These are phyloP conservation scores for Alcedo quadribrachys DNA, from an alignment of 2,797 vertebrate species.

Conservation along the genomic window DNA sequence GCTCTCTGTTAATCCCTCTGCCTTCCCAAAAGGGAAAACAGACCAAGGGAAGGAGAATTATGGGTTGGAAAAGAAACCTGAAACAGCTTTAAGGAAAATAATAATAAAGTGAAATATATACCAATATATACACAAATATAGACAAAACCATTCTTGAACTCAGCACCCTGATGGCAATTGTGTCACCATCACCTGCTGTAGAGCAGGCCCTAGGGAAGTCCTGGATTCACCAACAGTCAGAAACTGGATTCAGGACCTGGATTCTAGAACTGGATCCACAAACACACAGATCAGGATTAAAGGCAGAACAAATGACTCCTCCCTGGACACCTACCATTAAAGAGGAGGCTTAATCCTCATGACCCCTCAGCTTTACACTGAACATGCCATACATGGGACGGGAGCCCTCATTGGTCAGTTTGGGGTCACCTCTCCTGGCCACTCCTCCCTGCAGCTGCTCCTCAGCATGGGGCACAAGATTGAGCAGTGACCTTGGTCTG, in stretches of 20 bases:
- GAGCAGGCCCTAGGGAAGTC: not conserved
- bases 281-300: not conserved
- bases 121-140: not conserved
- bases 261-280: not conserved
- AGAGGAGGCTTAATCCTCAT: not conserved
- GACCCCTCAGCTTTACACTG: not conserved
- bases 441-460: not conserved
- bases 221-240: not conserved
- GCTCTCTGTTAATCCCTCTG: not conserved
- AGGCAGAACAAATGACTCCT: not conserved
- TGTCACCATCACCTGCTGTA: not conserved
- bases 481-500: not conserved
- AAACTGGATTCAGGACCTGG: not conserved
- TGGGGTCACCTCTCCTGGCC: not conserved
- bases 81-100: not conserved
- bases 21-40: not conserved
- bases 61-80: not conserved
- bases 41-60: not conserved
- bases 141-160: not conserved
- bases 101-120: not conserved
- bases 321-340: not conserved
- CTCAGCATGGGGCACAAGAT: not conserved
- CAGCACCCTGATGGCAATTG: not conserved
- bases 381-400: not conserved
- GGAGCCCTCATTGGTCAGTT: too few relatives aligned